phyloP scores from a whole-genome alignment of 2,113 vertebrate species.

The Chionomys nivalis region DNA sequence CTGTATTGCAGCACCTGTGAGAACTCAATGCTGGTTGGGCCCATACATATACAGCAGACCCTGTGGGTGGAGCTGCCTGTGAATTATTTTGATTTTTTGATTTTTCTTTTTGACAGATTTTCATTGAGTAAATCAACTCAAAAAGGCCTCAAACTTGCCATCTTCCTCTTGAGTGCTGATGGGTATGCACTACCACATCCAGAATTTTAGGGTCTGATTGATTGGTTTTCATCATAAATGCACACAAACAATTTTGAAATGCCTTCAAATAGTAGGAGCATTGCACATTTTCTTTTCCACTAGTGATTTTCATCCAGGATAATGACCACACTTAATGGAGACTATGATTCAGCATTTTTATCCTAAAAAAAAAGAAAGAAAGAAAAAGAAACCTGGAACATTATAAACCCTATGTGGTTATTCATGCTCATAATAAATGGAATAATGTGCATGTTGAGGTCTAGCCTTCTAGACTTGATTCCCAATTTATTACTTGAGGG shows the following conservation, averaged over 20 bases:
- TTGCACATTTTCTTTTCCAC: neutral
- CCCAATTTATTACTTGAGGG: neutral
- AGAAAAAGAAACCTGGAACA: neutral
- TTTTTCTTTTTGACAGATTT: too few species aligned
- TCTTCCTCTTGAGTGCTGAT: neutral
- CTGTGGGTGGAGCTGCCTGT: too few species aligned
- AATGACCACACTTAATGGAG: neutral
- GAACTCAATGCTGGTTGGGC: too few species aligned
- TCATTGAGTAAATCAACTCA: neutral
- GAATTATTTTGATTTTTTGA: neutral
- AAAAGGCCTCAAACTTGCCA: neutral
- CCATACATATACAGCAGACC: too few species aligned
- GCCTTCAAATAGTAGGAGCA: neutral
- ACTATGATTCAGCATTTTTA: neutral
- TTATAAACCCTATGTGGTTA: slow-evolving; percentile 22
- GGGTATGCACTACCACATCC: too few species aligned
- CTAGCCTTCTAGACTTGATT: neutral
- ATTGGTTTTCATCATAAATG: neutral
- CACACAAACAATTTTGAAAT: neutral
- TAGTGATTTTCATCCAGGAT: neutral
- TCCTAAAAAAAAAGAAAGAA: too few species aligned
- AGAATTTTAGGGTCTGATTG: neutral
- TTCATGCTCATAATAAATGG: neutral
- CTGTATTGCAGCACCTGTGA: too few species aligned
- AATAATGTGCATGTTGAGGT: slow-evolving; percentile 27